A percentile compares a stretch with the other conserved stretches of the same genome.
phyloP scores from a whole-genome alignment of 2,113 vertebrate species.

The Cariama cristata region DNA sequence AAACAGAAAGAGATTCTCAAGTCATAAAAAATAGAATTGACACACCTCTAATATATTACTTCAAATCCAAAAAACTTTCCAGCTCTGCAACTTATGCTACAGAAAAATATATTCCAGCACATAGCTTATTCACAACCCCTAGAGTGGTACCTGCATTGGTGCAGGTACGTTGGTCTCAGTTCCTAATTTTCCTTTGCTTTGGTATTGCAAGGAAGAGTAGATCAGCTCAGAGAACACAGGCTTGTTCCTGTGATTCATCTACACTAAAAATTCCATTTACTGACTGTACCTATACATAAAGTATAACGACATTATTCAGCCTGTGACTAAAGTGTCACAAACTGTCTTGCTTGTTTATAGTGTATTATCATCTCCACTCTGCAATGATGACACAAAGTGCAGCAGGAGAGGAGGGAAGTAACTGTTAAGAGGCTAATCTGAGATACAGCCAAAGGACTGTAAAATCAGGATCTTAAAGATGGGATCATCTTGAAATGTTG shows the following conservation, averaged over 20 bases:
- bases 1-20: neutral
- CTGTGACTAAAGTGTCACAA: neutral
- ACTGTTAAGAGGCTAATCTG: neutral
- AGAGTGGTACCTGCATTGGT: fast-evolving
- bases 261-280: neutral
- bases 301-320: neutral
- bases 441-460: neutral
- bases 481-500: neutral
- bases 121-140: neutral
- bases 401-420: neutral
- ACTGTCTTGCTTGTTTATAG: neutral
- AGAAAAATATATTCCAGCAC: neutral
- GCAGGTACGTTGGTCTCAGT: fast-evolving
- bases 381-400: neutral
- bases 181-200: neutral
- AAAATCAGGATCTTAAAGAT: neutral
- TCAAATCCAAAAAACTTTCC: neutral
- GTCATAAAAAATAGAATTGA: fast-evolving
- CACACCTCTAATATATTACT: neutral
- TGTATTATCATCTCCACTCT: neutral
- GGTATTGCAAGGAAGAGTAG: neutral
- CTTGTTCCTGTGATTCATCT: neutral
- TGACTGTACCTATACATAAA: neutral
- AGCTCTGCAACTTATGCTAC: neutral
- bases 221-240: neutral